Evolutionary conservation across 2,797 vertebrate species (phyloP).

Genomic region (Spea hammondii): DNA sequence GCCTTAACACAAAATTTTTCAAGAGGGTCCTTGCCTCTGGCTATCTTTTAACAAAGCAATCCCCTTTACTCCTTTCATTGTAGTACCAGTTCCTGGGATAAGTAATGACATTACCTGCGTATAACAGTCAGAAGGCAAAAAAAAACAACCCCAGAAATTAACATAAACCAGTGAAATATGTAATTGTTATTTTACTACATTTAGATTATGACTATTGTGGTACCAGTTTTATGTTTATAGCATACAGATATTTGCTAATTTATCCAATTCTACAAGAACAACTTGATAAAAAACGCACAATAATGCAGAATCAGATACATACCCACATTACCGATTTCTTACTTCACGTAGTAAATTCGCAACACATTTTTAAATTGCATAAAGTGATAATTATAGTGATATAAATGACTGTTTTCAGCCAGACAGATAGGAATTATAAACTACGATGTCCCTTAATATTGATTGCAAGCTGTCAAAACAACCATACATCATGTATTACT

Average conservation of each 20-base stretch:
- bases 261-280: not conserved
- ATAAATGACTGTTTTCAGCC: conserved; percentile 28
- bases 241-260: conserved; percentile 2
- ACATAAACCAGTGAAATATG: too few relatives aligned
- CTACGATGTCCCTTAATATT: conserved; percentile 27
- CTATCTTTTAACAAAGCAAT: too few relatives aligned
- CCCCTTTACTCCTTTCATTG: too few relatives aligned
- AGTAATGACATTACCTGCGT: too few relatives aligned
- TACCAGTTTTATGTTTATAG: not conserved
- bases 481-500: conserved; percentile 26
- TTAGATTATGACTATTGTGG: not conserved
- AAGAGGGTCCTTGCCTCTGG: too few relatives aligned
- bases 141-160: too few relatives aligned
- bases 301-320: too few relatives aligned
- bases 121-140: too few relatives aligned
- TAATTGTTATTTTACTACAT: too few relatives aligned
- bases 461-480: conserved; percentile 34
- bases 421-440: conserved; percentile 25
- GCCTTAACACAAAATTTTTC: too few relatives aligned
- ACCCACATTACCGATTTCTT: not conserved
- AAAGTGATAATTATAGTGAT: conserved; percentile 27
- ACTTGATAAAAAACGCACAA: too few relatives aligned
- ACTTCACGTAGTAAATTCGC: conserved; percentile 23
- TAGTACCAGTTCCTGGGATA: too few relatives aligned
- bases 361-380: conserved; percentile 5